phyloP scores from a whole-genome alignment of 2,888 invertebrate genomes.

The Alsophila aescularia region DNA sequence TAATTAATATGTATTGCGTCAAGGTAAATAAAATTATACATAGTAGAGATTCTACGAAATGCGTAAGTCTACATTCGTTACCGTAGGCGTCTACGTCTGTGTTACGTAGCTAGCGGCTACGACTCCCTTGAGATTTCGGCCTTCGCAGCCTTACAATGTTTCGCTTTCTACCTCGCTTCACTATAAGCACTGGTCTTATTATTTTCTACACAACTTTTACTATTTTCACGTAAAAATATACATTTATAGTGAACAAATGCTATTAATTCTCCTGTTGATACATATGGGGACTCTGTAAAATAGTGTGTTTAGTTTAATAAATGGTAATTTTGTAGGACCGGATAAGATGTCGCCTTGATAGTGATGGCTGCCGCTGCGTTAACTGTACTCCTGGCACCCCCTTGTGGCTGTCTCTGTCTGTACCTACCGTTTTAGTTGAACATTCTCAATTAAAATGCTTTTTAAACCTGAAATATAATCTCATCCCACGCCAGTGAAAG shows the following conservation, averaged over 20 bases:
- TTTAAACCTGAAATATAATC: not conserved
- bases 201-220: conserved; percentile 63
- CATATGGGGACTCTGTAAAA: no score
- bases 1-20: not conserved
- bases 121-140: conserved; percentile 70
- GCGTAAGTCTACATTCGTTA: conserved; percentile 63
- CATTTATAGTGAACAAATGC: no score
- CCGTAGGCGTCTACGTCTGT: conserved; percentile 66
- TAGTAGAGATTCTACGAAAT: conserved; percentile 41
- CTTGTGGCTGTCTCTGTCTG: no score
- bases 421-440: no score
- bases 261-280: no score
- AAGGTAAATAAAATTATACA: conserved; percentile 1
- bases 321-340: no score
- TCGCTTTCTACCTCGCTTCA: conserved; percentile 50
- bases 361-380: no score
- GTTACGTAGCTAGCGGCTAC: conserved; percentile 76
- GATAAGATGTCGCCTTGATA: no score
- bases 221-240: no score
- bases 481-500: not conserved
- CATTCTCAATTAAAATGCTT: not conserved
- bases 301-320: no score
- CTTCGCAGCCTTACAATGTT: conserved; percentile 68
- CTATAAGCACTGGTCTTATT: conserved; percentile 58
- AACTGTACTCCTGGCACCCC: no score